Conservation (phyloP, 2,113 vertebrate species). For the Stomatorhinus ivindoensis region DNA sequence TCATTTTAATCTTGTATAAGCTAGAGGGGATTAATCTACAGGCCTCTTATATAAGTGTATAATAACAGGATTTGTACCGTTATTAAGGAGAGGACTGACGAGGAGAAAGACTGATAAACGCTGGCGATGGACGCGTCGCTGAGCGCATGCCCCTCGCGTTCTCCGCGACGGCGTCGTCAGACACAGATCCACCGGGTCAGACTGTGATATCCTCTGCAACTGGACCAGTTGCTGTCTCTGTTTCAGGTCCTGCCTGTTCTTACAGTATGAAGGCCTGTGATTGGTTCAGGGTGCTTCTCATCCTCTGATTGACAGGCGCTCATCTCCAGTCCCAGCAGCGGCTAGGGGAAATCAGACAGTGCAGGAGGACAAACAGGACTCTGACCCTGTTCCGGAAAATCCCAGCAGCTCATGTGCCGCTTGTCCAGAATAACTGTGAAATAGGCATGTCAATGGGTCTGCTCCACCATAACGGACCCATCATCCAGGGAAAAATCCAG, state of each 20-base stretch:
- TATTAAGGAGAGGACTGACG: slow-evolving; percentile 30
- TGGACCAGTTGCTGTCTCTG: background rate
- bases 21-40: slow-evolving; percentile 21
- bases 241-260: background rate
- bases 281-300: background rate
- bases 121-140: slow-evolving; percentile 14
- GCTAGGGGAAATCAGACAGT: background rate
- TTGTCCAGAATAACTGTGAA: background rate
- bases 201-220: background rate
- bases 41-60: slow-evolving; percentile 31
- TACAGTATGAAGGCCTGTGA: background rate
- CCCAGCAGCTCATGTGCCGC: background rate
- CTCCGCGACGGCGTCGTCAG: background rate
- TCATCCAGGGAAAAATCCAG: background rate
- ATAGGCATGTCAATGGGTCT: background rate
- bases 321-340: background rate
- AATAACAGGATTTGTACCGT: slow-evolving; percentile 31
- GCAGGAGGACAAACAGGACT: background rate
- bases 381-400: background rate
- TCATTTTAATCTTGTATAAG: slow-evolving; percentile 33
- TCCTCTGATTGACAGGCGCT: background rate
- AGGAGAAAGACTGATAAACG: slow-evolving; percentile 21
- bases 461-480: background rate
- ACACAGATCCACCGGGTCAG: background rate
- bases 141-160: background rate